Evolutionary conservation across 2,113 vertebrate genomes (phyloP), one percentile per base, ranked within the genome.

Genomic region (Morone saxatilis): DNA sequence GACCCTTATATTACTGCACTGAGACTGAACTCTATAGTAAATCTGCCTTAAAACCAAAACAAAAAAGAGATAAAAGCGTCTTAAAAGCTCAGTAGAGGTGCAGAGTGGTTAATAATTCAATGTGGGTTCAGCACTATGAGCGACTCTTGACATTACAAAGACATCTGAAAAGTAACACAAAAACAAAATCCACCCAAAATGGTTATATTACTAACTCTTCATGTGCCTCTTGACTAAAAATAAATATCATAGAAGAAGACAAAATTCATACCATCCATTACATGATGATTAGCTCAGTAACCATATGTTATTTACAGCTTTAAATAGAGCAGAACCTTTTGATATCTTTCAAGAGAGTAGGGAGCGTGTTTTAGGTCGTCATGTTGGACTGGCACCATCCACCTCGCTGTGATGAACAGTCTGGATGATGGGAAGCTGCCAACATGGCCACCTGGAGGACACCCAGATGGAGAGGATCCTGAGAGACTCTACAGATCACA

Each of bases 371-470:
- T 53, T 60, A 88, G 88, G 80, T 81, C 36, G 17, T 11, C 59
- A 9, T 9, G 65, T 4, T 17, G 80, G 69, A 61, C 81, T 71
- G 84, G 81, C 82, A 75, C 36, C 61, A 0, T 54, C 74, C 62
- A 25, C 67, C 85, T 76, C 16, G 48, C 81, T 76, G 78, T 67
- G 81, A 88, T 69, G 78, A 80, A 80, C 81, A 71, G 72, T 65
- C 67, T 83, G 89, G 79, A 68, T 19, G 65, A 16, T 59, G 53
- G 36, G 61, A 59, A 3, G 85, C 79, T 70, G 86, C 86, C 89
- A 90, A 6, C 69, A 6, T 17, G 62, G 83, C 69, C 72, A 19
- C 72, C 80, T 78, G 85, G 80, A 86, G 60, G 85, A 85, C 69
- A 7, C 41, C 82, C 84, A 91, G 84, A 67, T 80, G 78, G 81